Base-by-base conservation (phyloP, 2,888 invertebrate genomes). In the Oxytorus armatus region DNA sequence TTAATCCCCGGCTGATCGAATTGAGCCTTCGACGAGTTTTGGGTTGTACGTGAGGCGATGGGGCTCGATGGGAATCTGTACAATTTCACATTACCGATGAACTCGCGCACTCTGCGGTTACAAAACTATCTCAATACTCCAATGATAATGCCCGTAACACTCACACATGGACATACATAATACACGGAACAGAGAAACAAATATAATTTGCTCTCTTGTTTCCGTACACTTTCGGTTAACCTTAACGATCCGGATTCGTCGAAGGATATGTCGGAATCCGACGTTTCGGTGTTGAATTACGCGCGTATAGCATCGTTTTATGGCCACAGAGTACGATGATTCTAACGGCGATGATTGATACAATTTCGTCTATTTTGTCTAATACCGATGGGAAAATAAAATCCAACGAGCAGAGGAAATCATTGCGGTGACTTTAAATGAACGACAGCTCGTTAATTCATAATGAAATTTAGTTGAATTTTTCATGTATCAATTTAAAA, bases 1-100 rank as follows among this genome's bases (percentile, higher is more conserved):
- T 79, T 76, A 79, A 79, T 79, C 70, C 44, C n/a, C 18, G 53
- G 49, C 51, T 61, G 75, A 76, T 76, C 66, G 74, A 76, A 75
- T 79, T 53, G 49, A 75, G 51, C 66, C n/a, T n/a, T n/a, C n/a
- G n/a, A n/a, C n/a, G n/a, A n/a, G n/a, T n/a, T n/a, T n/a, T n/a
- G n/a, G 36, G 51, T 55, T 16, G 11, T 8, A n/a, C 10, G 49
- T 39, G 5, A 5, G 42, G 29, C 5, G 42, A 0, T n/a, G 18
- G 5, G 42, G 36, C 14, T 25, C 25, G 25, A 29, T 29, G 7
- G 29, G 29, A 47, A 47, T 29, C 18, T 21, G 21, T 49, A 21
- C 49, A 21, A 65, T 65, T n/a, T 18, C 21, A 65, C 3, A 33
- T 33, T 68, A 23, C 2, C 0, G 47, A 49, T 47, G 47, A 21